Evolutionary conservation across 2,888 invertebrate genomes (phyloP).

Genomic region (Dermolepida albohirtum): DNA sequence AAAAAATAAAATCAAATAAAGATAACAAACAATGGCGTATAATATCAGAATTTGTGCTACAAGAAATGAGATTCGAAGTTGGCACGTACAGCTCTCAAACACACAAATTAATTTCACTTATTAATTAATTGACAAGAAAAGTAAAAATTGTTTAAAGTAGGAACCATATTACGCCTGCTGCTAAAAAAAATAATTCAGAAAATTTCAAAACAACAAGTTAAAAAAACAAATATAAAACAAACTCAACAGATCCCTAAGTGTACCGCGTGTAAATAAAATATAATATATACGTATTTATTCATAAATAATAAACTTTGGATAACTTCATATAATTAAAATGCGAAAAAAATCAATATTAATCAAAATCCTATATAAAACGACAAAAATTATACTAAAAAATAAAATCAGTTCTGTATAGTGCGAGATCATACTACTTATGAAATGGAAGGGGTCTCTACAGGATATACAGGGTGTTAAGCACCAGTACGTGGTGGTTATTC

Average conservation of each 20-base stretch:
- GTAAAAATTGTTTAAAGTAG: constrained; percentile 53
- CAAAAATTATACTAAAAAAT: constrained; percentile 52
- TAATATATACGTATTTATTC: constrained; percentile 47
- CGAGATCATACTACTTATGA: constrained; percentile 65
- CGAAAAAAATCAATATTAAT: constrained; percentile 45
- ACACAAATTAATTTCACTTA: constrained; percentile 50
- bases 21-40: constrained; percentile 48
- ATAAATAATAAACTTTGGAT: constrained; percentile 52
- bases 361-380: constrained; percentile 44
- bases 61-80: constrained; percentile 52
- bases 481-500: constrained; percentile 98
- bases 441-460: constrained; percentile 73
- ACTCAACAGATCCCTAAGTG: constrained; percentile 47
- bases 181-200: constrained; percentile 56
- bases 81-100: constrained; percentile 53
- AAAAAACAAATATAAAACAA: constrained; percentile 52
- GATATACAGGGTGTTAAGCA: constrained; percentile 93
- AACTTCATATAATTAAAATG: constrained; percentile 49
- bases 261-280: constrained; percentile 36
- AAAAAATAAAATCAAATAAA: constrained; percentile 43
- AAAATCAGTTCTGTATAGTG: constrained; percentile 65
- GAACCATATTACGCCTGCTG: constrained; percentile 59
- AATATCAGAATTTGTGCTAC: constrained; percentile 51
- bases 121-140: constrained; percentile 58
- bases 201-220: constrained; percentile 52